A percentile compares a stretch with the other conserved stretches of the same genome.
phyloP scores from a whole-genome alignment of 2,888 invertebrate species.

The Nyleta sp. region DNA sequence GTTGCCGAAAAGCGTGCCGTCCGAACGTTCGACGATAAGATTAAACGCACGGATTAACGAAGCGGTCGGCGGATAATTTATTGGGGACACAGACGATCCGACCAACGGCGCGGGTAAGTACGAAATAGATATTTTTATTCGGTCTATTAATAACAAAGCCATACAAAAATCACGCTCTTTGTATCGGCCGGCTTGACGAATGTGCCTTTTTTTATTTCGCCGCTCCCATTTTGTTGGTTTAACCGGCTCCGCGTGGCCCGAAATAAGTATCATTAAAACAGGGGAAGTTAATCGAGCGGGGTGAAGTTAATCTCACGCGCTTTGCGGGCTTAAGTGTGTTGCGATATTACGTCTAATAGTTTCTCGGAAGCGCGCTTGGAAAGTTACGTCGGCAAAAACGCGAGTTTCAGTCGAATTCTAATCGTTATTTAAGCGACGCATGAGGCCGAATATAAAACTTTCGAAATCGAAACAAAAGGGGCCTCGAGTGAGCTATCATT shows the following conservation, averaged over 20 bases:
- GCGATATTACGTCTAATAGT: constrained; percentile 34
- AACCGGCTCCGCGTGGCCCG: not conserved
- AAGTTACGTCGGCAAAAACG: constrained; percentile 18
- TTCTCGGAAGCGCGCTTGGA: constrained; percentile 17
- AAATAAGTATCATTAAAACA: constrained; percentile 42
- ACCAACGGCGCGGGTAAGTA: constrained; percentile 1
- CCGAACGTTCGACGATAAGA: not conserved
- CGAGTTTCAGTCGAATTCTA: not conserved
- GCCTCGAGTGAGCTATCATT: no score
- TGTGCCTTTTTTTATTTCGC: constrained; percentile 20
- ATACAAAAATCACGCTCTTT: constrained; percentile 29
- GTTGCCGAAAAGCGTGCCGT: not conserved
- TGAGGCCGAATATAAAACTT: not conserved
- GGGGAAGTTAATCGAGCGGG: constrained; percentile 41
- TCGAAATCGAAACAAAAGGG: no score
- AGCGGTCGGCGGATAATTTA: constrained; percentile 22
- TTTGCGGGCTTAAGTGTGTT: constrained; percentile 24
- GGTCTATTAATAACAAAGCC: constrained; percentile 35
- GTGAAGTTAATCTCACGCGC: constrained; percentile 32
- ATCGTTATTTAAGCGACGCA: constrained; percentile 22
- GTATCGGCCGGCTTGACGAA: constrained; percentile 37
- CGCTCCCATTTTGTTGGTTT: constrained; percentile 4
- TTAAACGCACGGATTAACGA: constrained; percentile 11
- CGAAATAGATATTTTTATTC: constrained; percentile 26
- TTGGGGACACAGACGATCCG: constrained; percentile 14